These are phyloP conservation scores for Sialia sialis DNA, from an alignment of 2,113 vertebrate species.

Conservation along the genomic window DNA sequence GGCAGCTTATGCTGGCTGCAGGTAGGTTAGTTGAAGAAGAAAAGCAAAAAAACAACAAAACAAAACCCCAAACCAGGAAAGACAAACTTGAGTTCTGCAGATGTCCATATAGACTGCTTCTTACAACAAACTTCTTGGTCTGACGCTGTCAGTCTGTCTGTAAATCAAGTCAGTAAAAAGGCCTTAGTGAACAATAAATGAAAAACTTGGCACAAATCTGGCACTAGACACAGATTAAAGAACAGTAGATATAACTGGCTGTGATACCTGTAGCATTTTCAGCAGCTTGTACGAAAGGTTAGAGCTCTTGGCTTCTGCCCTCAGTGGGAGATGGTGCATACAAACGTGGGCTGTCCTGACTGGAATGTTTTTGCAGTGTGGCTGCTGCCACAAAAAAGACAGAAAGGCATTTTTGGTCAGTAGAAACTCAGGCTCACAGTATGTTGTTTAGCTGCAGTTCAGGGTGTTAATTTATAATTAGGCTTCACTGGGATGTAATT, in stretches of 20 bases:
- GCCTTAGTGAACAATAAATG: neutral
- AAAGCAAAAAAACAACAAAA: neutral
- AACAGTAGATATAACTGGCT: neutral
- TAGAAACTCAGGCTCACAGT: neutral
- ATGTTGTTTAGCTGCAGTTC: neutral
- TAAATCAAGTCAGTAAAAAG: neutral
- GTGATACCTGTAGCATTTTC: neutral
- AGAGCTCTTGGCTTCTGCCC: neutral
- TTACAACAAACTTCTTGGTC: neutral
- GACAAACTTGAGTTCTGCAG: neutral
- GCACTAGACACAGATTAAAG: neutral
- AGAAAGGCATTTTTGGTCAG: neutral
- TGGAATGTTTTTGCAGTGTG: neutral
- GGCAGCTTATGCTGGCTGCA: neutral
- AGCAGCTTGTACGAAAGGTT: neutral
- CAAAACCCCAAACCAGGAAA: neutral
- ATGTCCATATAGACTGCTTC: neutral
- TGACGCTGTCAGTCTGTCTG: neutral
- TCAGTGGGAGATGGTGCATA: neutral
- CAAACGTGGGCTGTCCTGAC: neutral
- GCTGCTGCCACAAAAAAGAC: neutral
- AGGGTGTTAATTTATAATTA: neutral
- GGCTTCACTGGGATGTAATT: neutral
- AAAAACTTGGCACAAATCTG: neutral
- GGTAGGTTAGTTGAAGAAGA: neutral